Evolutionary conservation across 2,113 vertebrate genomes (phyloP).

Genomic region (Paramisgurnus dabryanus): DNA sequence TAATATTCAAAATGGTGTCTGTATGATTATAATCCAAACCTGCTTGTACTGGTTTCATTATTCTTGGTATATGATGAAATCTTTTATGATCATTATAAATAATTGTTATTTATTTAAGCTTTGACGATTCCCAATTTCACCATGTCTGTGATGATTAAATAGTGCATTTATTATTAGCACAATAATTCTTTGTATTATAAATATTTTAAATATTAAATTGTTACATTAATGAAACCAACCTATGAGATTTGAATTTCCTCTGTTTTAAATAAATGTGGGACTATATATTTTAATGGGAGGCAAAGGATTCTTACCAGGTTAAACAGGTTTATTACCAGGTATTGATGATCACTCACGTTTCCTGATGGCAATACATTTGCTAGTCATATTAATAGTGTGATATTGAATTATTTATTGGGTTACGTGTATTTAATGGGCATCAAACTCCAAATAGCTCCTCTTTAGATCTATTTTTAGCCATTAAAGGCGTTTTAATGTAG

Average conservation of each 20-base stretch:
- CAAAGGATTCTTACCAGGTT: conserved; percentile 21
- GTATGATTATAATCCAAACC: conserved; percentile 14
- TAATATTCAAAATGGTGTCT: neutral
- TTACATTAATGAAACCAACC: neutral
- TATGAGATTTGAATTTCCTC: neutral
- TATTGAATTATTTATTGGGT: neutral
- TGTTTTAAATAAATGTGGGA: neutral
- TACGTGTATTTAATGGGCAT: neutral
- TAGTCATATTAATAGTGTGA: neutral
- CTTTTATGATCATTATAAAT: neutral
- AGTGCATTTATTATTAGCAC: neutral
- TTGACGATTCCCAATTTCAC: no score
- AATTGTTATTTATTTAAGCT: neutral
- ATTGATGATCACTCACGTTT: neutral
- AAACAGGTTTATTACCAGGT: neutral
- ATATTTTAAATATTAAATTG: no score
- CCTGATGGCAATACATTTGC: neutral
- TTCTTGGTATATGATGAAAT: neutral
- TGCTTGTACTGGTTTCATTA: conserved; percentile 3
- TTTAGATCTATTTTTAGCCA: neutral
- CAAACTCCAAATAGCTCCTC: neutral
- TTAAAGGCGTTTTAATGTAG: neutral
- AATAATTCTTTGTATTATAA: neutral
- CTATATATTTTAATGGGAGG: neutral
- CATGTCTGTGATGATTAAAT: neutral